Conservation (phyloP, 2,797 vertebrate species). For the Pseudocheirus occidentalis region DNA sequence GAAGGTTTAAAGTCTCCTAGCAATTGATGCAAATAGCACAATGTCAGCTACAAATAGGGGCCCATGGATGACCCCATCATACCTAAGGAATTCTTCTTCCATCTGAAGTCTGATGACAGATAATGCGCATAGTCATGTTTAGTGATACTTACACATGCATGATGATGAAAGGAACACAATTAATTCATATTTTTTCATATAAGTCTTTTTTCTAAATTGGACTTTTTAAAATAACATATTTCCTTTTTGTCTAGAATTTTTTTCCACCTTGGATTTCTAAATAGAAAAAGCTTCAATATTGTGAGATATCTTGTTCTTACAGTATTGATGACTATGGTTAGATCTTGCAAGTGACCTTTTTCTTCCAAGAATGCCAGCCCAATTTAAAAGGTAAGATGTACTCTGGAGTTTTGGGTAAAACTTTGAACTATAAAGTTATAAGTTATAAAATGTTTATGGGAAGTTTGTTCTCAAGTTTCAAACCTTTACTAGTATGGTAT, state of each 20-base stretch:
- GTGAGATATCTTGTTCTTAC: neutral
- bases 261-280: constrained; percentile 10
- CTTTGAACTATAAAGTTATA: too few relatives aligned
- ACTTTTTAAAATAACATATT: neutral
- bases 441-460: constrained; percentile 11
- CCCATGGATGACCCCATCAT: neutral
- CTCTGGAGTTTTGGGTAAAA: neutral
- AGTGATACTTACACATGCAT: neutral
- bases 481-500: neutral
- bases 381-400: neutral
- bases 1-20: neutral
- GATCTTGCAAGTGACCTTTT: constrained; percentile 10
- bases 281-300: neutral
- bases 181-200: neutral
- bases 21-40: neutral
- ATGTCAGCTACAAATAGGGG: neutral
- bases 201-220: neutral
- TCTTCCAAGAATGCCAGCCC: constrained; percentile 24
- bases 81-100: neutral
- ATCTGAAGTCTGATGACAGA: neutral
- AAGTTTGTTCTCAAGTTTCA: neutral
- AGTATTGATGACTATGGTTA: neutral
- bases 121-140: neutral
- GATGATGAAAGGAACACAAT: constrained; percentile 5
- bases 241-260: neutral